Percentiles rank a stretch among this genome's conserved stretches.
Conservation (phyloP, 2,888 invertebrate species). For the Ptilodon capucinus region DNA sequence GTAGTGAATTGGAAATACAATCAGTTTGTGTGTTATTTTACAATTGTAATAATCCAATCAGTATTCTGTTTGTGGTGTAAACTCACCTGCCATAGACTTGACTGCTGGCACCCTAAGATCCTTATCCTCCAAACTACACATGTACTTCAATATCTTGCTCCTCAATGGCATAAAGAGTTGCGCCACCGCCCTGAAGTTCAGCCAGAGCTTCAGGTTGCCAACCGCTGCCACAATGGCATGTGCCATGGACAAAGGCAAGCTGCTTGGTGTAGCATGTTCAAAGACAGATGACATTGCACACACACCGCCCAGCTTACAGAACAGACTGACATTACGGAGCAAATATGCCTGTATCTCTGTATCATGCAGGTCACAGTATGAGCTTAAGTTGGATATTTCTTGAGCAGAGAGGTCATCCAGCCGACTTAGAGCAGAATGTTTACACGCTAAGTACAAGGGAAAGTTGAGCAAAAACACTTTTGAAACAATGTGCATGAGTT, state of each 20-base stretch:
- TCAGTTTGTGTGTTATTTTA: no score
- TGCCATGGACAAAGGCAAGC: slow-evolving; percentile 92
- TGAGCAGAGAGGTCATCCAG: slow-evolving; percentile 92
- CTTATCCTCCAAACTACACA: slow-evolving; percentile 96
- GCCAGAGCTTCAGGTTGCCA: slow-evolving; percentile 96
- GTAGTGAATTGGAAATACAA: no score
- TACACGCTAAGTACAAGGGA: slow-evolving; percentile 93
- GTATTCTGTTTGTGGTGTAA: no score
- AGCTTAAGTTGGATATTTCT: slow-evolving; percentile 90
- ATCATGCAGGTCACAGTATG: slow-evolving; percentile 96
- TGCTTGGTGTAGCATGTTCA: slow-evolving; percentile 87
- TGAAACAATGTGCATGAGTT: slow-evolving; percentile 92
- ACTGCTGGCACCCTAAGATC: slow-evolving; percentile 94
- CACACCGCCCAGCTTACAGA: slow-evolving; percentile 95
- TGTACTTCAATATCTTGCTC: slow-evolving; percentile 93
- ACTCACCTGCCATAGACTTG: slow-evolving; percentile 94
- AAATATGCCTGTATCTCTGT: slow-evolving; percentile 96
- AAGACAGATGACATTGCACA: slow-evolving; percentile 94
- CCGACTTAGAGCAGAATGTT: slow-evolving; percentile 91
- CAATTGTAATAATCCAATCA: no score
- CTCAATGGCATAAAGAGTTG: slow-evolving; percentile 94
- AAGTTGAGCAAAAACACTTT: slow-evolving; percentile 95
- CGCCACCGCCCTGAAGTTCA: slow-evolving; percentile 94
- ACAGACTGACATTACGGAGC: slow-evolving; percentile 95
- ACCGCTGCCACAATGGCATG: slow-evolving; percentile 96